Percentiles rank a stretch among this genome's conserved stretches.
Evolutionary conservation across 2,888 invertebrate species (phyloP).

Genomic region (Volucella zonaria): DNA sequence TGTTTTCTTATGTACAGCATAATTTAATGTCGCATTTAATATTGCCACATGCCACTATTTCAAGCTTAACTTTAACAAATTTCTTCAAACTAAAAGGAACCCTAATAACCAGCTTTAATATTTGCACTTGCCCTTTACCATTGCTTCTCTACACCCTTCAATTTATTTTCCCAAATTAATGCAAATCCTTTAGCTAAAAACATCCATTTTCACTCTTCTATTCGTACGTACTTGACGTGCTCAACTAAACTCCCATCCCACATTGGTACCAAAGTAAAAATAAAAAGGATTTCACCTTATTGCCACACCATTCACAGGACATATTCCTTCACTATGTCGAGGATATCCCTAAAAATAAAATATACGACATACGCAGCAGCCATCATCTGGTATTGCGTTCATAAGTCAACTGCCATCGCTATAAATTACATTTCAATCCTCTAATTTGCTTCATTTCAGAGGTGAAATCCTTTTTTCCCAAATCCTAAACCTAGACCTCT

Average conservation of each 20-base stretch:
- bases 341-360: slow-evolving; percentile 34
- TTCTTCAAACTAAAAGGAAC: too few species aligned
- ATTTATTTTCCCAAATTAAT: slow-evolving; percentile 17
- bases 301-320: slow-evolving; percentile 29
- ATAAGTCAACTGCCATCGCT: slow-evolving; percentile 71
- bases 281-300: slow-evolving; percentile 27
- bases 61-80: too few species aligned
- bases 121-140: too few species aligned
- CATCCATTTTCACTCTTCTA: slow-evolving; percentile 5
- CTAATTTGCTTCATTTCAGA: slow-evolving; percentile 73
- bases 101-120: too few species aligned
- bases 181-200: slow-evolving; percentile 33
- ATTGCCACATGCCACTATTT: too few species aligned
- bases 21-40: too few species aligned
- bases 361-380: slow-evolving; percentile 61
- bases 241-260: background rate
- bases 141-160: background rate
- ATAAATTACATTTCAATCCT: slow-evolving; percentile 73
- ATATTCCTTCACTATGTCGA: background rate
- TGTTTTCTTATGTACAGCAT: too few species aligned
- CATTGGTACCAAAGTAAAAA: background rate
- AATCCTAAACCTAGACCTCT: slow-evolving; percentile 70
- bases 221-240: background rate
- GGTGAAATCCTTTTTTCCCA: slow-evolving; percentile 65
- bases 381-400: slow-evolving; percentile 70